Evolutionary conservation across 2,888 invertebrate genomes (phyloP), one percentile per base, ranked within the genome.

Genomic region (Cantharis lateralis): DNA sequence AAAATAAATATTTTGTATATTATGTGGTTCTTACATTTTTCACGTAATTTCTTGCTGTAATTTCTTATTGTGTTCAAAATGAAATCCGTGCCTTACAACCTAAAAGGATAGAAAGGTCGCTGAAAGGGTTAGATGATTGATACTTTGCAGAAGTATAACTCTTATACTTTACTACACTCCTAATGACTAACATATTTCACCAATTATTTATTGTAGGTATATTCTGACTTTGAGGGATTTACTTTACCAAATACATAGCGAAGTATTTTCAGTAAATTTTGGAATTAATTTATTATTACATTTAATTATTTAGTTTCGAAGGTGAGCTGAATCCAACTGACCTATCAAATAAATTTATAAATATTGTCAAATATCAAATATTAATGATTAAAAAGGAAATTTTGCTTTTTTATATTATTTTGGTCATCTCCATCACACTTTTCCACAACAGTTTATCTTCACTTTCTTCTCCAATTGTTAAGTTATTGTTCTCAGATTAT

Each of bases 71-170:
- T 24, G 64, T 66, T 66, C 24, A 66, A 71, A 71, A 71, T 71
- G 71, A 71, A 71, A 71, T 71, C 71, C 71, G 71, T 71, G 71
- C 71, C 63, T 71, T 71, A 71, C 71, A 71, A 62, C 15, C 16
- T 24, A 24, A 66, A 66, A 15, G 24, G 24, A 15, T 16, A 66
- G 24, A 20, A 66, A 20, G 64, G 48, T 48, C 9, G n/a, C n/a
- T 48, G 48, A 48, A 48, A 48, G 48, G 48, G 48, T 48, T 48
- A 48, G 48, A 48, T 48, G 48, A 48, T 48, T 48, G 48, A 48
- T 48, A 48, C 48, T 48, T 48, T 48, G 48, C 48, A 48, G 48
- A 48, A 48, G 48, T 48, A 48, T n/a, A 48, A 48, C 48, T 48
- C n/a, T 48, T 48, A 48, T 48, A 48, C n/a, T 48, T 48, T 48